These are phyloP conservation scores for Drosophila punjabiensis DNA, from an alignment of 1,140 invertebrate genomes.

Conservation along the genomic window DNA sequence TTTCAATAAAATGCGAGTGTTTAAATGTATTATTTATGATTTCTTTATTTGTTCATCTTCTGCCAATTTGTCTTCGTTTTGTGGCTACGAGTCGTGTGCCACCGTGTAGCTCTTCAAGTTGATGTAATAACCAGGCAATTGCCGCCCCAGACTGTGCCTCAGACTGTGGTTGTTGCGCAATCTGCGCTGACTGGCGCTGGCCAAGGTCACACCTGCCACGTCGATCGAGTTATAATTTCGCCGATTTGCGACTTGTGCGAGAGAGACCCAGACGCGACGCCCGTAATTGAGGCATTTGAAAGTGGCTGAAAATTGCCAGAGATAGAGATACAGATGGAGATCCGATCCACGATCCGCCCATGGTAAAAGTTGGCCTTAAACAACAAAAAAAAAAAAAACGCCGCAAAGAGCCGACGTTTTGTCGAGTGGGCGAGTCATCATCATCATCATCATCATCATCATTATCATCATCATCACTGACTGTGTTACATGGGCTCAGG, in stretches of 20 bases:
- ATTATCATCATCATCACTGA: neutral
- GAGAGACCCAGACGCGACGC: neutral
- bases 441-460: neutral
- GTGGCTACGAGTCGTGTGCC: slow-evolving; percentile 14
- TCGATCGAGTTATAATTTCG: slow-evolving; percentile 56
- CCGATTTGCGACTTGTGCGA: slow-evolving; percentile 58
- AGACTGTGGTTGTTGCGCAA: slow-evolving; percentile 29
- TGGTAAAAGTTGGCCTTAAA: slow-evolving; percentile 44
- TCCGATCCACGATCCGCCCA: slow-evolving; percentile 26
- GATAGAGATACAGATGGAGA: neutral
- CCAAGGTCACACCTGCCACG: slow-evolving; percentile 54
- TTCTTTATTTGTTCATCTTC: no score
- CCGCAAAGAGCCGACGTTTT: slow-evolving; percentile 3
- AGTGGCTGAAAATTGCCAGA: slow-evolving; percentile 41
- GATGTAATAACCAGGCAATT: slow-evolving; percentile 48
- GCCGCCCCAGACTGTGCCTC: slow-evolving; percentile 84
- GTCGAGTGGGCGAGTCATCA: slow-evolving; percentile 38
- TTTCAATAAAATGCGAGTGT: neutral
- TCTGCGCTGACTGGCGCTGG: neutral
- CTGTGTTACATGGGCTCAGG: slow-evolving; percentile 6
- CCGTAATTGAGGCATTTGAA: slow-evolving; percentile 58
- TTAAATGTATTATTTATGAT: no score
- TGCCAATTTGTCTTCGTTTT: slow-evolving; percentile 13
- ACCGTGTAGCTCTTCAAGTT: slow-evolving; percentile 26
- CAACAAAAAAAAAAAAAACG: neutral